A percentile compares a stretch with the other conserved stretches of the same genome.
These are phyloP conservation scores for Neopipo cinnamomea DNA, from an alignment of 2,113 vertebrate genomes.

Conservation along the genomic window DNA sequence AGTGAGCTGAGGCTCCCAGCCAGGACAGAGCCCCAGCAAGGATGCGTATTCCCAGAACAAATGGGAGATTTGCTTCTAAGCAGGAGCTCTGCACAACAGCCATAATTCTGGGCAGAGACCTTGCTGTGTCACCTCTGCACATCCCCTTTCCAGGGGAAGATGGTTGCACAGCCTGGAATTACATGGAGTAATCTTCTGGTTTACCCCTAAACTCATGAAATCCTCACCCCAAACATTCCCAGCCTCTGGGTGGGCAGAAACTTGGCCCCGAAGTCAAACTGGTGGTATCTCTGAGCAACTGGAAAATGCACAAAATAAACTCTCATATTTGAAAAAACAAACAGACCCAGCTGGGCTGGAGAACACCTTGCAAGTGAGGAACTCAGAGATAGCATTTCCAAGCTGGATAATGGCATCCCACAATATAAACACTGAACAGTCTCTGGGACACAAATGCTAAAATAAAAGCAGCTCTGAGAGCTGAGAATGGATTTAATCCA, in stretches of 20 bases:
- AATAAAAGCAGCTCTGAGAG: not conserved
- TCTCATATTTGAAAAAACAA: not conserved
- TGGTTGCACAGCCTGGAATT: not conserved
- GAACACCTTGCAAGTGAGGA: not conserved
- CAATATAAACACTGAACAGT: not conserved
- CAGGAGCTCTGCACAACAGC: not conserved
- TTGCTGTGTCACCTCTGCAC: not conserved
- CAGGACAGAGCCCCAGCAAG: not conserved
- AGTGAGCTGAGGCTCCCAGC: not conserved
- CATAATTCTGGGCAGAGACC: not conserved
- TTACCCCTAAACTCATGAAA: not conserved
- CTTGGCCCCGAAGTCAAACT: not conserved
- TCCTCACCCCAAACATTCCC: not conserved
- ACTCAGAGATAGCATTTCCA: not conserved
- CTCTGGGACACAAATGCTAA: not conserved
- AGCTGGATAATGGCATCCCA: not conserved
- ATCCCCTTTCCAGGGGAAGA: not conserved
- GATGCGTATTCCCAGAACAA: not conserved
- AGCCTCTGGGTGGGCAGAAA: not conserved
- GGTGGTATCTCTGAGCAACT: not conserved
- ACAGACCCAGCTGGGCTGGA: not conserved
- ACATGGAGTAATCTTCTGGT: fast-evolving
- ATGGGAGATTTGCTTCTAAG: not conserved
- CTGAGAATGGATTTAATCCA: not conserved
- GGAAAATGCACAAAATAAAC: not conserved